Evolutionary conservation across 92 coral and sea anemone genomes (phyloP), one percentile per base, ranked within the genome.

Genomic region (Parazoanthus swiftii): DNA sequence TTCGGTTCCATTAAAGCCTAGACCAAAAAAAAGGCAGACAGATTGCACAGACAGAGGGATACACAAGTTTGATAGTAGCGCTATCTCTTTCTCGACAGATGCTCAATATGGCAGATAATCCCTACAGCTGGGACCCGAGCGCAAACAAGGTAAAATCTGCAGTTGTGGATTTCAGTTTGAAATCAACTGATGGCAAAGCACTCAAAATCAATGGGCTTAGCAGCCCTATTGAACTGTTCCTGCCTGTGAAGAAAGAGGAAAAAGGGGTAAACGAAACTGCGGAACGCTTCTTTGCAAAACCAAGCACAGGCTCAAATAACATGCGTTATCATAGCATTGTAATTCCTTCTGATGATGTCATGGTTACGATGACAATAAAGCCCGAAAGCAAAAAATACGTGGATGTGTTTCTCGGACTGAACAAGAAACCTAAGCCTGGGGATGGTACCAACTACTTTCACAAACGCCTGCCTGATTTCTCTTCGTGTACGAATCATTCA

Each of bases 61-160:
- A 9, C 11, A 46, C 10, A 46, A 10, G 8, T 46, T 35, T 81
- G 8, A 56, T 13, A 37, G 39, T 77, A 44, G 42, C 46, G 6
- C 50, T 10, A 42, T 8, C 37, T 66, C 44, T 84, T 0, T 20
- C 66, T 67, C 42, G 0, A 29, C 88, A 94, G 98, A 92, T 94
- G 94, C 77, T 93, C 0, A 85, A 82, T 50, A 91, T 93, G 83
- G 74, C 37, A 35, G 92, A 93, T 6, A 94, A 94, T 79, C 98
- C 98, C 0, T 94, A 86, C 83, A 91, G 92, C 1, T 94, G 98
- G 98, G 92, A 89, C 77, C 63, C 85, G 13, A 85, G 89, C 21
- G 91, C 98, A 4, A 81, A 80, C 43, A 73, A 79, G 3, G 67
- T 94, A 39, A 76, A 68, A 18, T 90, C 98, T 23, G 94, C 95